Evolutionary conservation across 2,888 invertebrate genomes (phyloP).

Genomic region (Argyresthia goedartella): DNA sequence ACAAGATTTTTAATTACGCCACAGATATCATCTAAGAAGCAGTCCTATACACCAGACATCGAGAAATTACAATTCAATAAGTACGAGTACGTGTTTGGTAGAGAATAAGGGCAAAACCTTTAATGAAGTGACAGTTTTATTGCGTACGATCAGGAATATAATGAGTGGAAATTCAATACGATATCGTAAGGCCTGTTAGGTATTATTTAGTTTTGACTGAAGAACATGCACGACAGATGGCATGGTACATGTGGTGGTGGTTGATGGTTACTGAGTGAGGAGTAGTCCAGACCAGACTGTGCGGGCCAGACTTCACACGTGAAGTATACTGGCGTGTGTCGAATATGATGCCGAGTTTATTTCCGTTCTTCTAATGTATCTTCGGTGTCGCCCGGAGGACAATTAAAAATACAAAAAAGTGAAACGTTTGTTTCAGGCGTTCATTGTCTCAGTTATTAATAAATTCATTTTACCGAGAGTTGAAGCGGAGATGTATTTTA

Average conservation of each 20-base stretch:
- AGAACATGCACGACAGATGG: background rate
- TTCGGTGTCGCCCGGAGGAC: conserved; percentile 64
- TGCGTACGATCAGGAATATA: conserved; percentile 31
- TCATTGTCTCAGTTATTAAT: conserved; percentile 72
- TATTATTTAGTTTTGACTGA: conserved; percentile 7
- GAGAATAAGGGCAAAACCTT: conserved; percentile 28
- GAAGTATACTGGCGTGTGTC: conserved; percentile 26
- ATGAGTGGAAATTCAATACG: conserved; percentile 6
- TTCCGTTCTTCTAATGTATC: conserved; percentile 67
- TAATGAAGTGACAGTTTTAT: conserved; percentile 39
- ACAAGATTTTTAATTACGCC: conserved; percentile 71
- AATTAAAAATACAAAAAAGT: conserved; percentile 70
- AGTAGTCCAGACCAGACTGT: conserved; percentile 6
- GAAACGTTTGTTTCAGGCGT: conserved; percentile 68
- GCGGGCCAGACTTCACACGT: background rate
- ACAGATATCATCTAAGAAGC: conserved; percentile 65
- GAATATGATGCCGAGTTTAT: conserved; percentile 66
- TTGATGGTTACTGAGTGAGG: no score
- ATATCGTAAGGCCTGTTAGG: conserved; percentile 8
- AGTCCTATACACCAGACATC: conserved; percentile 52
- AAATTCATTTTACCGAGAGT: conserved; percentile 68
- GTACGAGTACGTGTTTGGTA: conserved; percentile 5
- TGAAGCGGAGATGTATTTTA: conserved; percentile 69
- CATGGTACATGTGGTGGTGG: conserved; percentile 9
- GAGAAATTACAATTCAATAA: conserved; percentile 64